These are phyloP conservation scores for Antigone vipio DNA, from an alignment of 2,113 vertebrate species.

Conservation along the genomic window DNA sequence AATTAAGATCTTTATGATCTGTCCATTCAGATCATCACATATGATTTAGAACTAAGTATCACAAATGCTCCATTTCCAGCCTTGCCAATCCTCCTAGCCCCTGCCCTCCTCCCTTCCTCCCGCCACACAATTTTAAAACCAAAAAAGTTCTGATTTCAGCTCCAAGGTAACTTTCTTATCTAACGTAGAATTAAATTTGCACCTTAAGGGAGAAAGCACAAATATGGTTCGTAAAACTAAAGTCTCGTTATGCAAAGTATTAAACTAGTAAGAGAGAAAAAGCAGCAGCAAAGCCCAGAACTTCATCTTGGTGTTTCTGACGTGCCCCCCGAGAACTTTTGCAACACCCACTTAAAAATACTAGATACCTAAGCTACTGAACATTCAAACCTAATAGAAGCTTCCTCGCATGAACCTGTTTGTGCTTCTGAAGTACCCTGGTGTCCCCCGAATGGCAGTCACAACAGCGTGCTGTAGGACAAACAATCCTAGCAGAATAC, in stretches of 20 bases:
- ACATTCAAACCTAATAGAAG: not conserved
- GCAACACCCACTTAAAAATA: not conserved
- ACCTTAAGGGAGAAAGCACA: not conserved
- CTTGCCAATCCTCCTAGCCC: not conserved
- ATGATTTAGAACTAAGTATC: conserved; percentile 5
- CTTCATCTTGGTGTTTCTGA: not conserved
- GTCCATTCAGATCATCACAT: not conserved
- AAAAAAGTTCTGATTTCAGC: not conserved
- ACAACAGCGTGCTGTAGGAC: not conserved
- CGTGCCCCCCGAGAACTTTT: fast-evolving
- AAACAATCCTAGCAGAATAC: not conserved
- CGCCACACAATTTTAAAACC: not conserved
- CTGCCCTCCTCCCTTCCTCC: not conserved
- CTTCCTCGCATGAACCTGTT: not conserved
- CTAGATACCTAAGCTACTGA: not conserved
- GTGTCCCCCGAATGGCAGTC: not conserved
- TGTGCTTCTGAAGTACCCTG: not conserved
- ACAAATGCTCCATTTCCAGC: not conserved
- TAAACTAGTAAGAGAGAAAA: not conserved
- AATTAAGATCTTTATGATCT: conserved; percentile 42
- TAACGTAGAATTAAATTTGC: not conserved
- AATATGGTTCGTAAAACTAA: not conserved
- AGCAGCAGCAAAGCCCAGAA: not conserved
- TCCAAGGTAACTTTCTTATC: not conserved
- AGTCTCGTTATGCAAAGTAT: not conserved